Evolutionary conservation across 2,888 invertebrate species (phyloP), one percentile per base, ranked within the genome.

Genomic region (Euzetes globulus): DNA sequence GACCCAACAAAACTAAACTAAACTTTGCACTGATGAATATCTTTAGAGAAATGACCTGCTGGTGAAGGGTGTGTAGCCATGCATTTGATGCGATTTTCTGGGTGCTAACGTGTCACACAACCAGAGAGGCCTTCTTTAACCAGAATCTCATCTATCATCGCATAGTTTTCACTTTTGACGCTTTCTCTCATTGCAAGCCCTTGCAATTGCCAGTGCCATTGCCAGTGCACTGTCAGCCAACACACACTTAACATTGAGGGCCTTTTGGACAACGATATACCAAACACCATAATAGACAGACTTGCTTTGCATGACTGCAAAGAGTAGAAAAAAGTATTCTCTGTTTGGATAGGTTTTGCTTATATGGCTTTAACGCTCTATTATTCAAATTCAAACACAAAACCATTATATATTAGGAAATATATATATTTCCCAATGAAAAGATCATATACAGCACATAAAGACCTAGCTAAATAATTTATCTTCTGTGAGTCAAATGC

Each of bases 21-120:
- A 47, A 47, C 47, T 47, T 47, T 17, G 47, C 15, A 9, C 52
- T 60, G 60, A 60, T 60, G 60, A 60, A 60, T 60, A 60, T 60
- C 60, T 60, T 60, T 60, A 27, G 22, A 58, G 58, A 58, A 58
- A 47, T 19, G 52, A 19, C 47, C 6, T 52, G 19, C 74, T 77
- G 27, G 73, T 76, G 13, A 60, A 27, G 11, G 75, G 27, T n/a
- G 75, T 75, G 17, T 76, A 70, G 13, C 74, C n/a, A 13, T 72
- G 58, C 76, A 77, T 76, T 13, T 76, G 47, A 5, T 75, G 52
- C 27, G 76, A 77, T 60, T 60, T 60, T 60, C 60, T 17, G 60
- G 60, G 60, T 60, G 60, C 60, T 60, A 60, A 60, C 60, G 47
- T 47, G 47, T n/a, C n/a, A 47, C 13, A 13, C 15, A 22, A 29